Base-by-base conservation (phyloP, 2,888 invertebrate genomes). In the Timandra comae region DNA sequence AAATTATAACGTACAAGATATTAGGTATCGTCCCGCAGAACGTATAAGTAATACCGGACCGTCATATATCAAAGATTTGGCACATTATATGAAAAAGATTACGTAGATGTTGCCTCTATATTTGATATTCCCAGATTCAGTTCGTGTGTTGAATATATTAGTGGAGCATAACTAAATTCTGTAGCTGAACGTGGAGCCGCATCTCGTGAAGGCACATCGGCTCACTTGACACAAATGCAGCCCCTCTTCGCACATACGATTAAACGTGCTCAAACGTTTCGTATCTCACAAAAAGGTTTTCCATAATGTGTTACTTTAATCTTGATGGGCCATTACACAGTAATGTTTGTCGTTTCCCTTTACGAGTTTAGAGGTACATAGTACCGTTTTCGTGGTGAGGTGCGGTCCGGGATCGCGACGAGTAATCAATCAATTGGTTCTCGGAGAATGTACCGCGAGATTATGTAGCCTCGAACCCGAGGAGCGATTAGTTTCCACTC, bases 251-350 rank as follows among this genome's bases (percentile, higher is more conserved):
- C 35, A 29, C 33, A 40, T 33, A 33, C 27, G 25, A 38, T 27
- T 37, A 33, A 43, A 45, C 33, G 45, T 40, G 41, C 29, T 32
- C 21, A 21, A 28, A 33, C 27, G 38, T 32, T 36, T 43, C 41
- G 26, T 38, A 35, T 35, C 39, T 30, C 41, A 31, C 29, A 33
- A 29, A 41, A 42, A 38, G 37, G 29, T 38, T 43, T 42, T 41
- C 35, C 43, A 44, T 46, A 46, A 47, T 40, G 41, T 39, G 33
- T 46, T 41, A 43, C 37, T 47, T 38, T 41, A 39, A 41, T 44
- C 41, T 45, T 43, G 41, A 43, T 38, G 39, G 27, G 38, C 27
- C 36, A 40, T 46, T 47, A 38, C 35, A 41, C 29, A 25, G 28
- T 35, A 40, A 43, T 37, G 46, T 42, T 35, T 43, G 45, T 43